Evolutionary conservation across 1,140 invertebrate genomes (phyloP), one percentile per base, ranked within the genome.

Genomic region (Caligus rogercresseyi): DNA sequence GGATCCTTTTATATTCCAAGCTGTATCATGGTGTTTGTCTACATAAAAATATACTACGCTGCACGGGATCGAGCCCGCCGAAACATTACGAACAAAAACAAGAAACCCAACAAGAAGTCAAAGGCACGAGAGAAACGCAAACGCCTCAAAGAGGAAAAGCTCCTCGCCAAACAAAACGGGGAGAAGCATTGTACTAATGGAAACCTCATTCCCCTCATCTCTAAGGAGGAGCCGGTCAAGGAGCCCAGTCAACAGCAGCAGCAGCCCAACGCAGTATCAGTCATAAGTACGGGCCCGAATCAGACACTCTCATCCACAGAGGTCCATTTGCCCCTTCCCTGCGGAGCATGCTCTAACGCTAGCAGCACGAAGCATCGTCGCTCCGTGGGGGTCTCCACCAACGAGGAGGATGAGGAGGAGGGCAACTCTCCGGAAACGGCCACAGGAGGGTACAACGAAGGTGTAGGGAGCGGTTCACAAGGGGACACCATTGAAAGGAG

Each of bases 1-100:
- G 92, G 94, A 64, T 97, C 92, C 66, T 99, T 99, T 79, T 96
- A 97, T 77, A 89, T 98, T 69, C 96, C 96, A 52, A 89, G 89
- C 69, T 89, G 90, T 73, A 91, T 98, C 71, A 97, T 99, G 88
- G 88, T 97, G 65, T 96, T 98, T 77, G 89, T 99, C 53, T 99
- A 99, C 77, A 91, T 96, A 70, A 81, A 90, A 72, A 98, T 99
- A 77, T 99, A 98, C 76, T 89, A 84, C 74, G 94, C 92, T 16
- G 93, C 93, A 31, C 87, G 94, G 71, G 87, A 87, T 20, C 74
- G 90, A 53, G 89, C 90, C 59, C 64, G 67, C 7, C 61, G 66
- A 52, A 65, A 66, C 25, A 65, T 68, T 20, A 65, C 61, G 20
- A 68, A 68, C 31, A 43, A 43, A n/a, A 7, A 43, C 31, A 43